Percentiles rank a stretch among this genome's conserved stretches.
Evolutionary conservation across 2,888 invertebrate genomes (phyloP).

Genomic region (Microplitis manilae): DNA sequence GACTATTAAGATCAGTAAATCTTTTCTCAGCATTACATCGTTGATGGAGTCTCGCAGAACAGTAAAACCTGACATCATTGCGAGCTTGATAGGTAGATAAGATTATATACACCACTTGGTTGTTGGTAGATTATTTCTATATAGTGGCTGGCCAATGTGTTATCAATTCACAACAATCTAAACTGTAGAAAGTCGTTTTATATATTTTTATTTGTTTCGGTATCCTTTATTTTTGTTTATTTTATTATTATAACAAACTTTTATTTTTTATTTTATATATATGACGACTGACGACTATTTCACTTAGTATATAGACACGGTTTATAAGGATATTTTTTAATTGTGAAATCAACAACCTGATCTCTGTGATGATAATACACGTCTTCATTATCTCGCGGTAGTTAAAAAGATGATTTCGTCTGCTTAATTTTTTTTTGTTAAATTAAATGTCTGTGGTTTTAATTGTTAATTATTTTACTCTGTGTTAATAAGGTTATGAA

Average conservation of each 20-base stretch:
- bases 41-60: conserved; percentile 36
- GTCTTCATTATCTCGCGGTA: background rate
- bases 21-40: conserved; percentile 8
- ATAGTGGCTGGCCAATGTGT: background rate
- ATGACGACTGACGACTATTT: background rate
- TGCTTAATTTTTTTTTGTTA: background rate
- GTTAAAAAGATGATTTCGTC: background rate
- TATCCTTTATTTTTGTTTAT: conserved; percentile 7
- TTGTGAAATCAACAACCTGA: background rate
- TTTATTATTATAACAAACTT: background rate
- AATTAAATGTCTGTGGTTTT: background rate
- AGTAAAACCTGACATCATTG: conserved; percentile 40
- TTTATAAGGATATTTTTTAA: background rate
- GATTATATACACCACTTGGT: conserved; percentile 19
- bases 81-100: conserved; percentile 33
- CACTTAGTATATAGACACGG: background rate
- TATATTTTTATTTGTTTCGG: conserved; percentile 27
- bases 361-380: background rate
- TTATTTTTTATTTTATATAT: background rate
- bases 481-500: background rate
- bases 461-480: background rate
- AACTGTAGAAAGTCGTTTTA: conserved; percentile 34
- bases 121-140: conserved; percentile 9
- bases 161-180: conserved; percentile 34
- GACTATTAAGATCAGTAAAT: conserved; percentile 30